These are phyloP conservation scores for Mythimna pallens DNA, from an alignment of 2,888 invertebrate species.

Conservation along the genomic window DNA sequence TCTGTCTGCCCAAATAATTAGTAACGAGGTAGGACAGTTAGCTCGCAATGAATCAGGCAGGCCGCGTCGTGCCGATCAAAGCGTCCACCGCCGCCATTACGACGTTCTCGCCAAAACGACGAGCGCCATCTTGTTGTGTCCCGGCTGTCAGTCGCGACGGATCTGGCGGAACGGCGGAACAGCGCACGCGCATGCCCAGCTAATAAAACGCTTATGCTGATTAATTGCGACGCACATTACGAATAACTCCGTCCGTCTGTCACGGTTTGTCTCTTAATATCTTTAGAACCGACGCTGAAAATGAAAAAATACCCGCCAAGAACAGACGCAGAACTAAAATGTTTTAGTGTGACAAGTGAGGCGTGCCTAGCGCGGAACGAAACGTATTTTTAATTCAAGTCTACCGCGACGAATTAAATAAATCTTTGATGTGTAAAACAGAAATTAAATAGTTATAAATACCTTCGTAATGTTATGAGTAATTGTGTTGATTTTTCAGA, in stretches of 20 bases:
- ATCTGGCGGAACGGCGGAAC: constrained; percentile 85
- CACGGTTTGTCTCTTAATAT: constrained; percentile 71
- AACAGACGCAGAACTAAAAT: constrained; percentile 78
- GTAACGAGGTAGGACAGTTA: constrained; percentile 44
- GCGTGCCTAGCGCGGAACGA: constrained; percentile 68
- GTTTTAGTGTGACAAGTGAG: constrained; percentile 69
- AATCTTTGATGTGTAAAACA: constrained; percentile 68
- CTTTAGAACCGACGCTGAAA: constrained; percentile 67
- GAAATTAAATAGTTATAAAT: constrained; percentile 57
- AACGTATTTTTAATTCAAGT: constrained; percentile 73
- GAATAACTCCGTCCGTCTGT: constrained; percentile 70
- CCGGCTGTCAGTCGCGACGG: constrained; percentile 76
- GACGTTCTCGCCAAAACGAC: constrained; percentile 61
- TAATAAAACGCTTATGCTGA: constrained; percentile 87
- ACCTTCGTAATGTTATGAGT: constrained; percentile 45
- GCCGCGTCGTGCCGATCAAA: constrained; percentile 67
- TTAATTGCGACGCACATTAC: constrained; percentile 80
- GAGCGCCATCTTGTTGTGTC: constrained; percentile 64
- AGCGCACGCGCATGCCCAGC: constrained; percentile 69
- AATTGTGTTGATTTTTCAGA: constrained; percentile 39
- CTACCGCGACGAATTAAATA: constrained; percentile 73
- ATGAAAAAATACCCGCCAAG: constrained; percentile 68
- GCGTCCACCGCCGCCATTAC: constrained; percentile 79
- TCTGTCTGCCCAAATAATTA: constrained; percentile 60
- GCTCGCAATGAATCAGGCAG: constrained; percentile 62